Base-by-base conservation (phyloP, 2,113 vertebrate species). In the Fulmarus glacialis region DNA sequence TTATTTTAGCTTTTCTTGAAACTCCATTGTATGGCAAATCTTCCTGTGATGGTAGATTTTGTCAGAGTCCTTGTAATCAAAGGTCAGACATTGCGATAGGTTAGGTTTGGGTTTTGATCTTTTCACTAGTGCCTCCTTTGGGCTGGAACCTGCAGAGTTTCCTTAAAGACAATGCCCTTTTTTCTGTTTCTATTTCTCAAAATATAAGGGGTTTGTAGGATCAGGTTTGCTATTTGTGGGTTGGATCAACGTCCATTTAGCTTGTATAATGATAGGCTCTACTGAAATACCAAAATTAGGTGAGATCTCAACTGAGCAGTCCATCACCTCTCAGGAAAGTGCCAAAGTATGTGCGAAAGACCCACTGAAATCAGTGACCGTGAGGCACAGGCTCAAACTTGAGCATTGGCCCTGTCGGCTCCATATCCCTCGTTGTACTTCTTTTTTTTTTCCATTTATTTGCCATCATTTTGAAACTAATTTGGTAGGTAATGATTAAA, bases 401-500 rank as follows among this genome's bases (percentile, higher is more conserved):
- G 7, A 72, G 53, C 23, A 2, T 64, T 27, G 45, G 56, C 43
- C 47, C 23, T 6, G 10, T 11, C 3, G 1, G 48, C 32, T 74
- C 71, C 2, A 0, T 77, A 30, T 82, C 56, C 47, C 30, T 79
- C 29, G 6, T 38, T 52, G n/a, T 34, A 23, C 23, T 24, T n/a
- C 16, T 27, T 32, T 48, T 42, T 43, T 38, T 36, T 29, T 40
- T 6, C 32, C 20, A 0, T 82, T 94, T 95, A 82, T 96, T 96
- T 95, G 59, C 73, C 81, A 30, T 82, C 82, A 52, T 82, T 94
- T 62, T 88, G 70, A 91, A 93, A 40, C 60, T 90, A 40, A 82
- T 85, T 93, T 85, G 74, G 66, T 85, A 96, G 73, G 30, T 77
- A 95, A 68, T 80, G 58, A 94, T 91, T 97, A 72, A 85, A 85